Conservation (phyloP, 2,888 invertebrate species). For the Choristoneura rosaceana region DNA sequence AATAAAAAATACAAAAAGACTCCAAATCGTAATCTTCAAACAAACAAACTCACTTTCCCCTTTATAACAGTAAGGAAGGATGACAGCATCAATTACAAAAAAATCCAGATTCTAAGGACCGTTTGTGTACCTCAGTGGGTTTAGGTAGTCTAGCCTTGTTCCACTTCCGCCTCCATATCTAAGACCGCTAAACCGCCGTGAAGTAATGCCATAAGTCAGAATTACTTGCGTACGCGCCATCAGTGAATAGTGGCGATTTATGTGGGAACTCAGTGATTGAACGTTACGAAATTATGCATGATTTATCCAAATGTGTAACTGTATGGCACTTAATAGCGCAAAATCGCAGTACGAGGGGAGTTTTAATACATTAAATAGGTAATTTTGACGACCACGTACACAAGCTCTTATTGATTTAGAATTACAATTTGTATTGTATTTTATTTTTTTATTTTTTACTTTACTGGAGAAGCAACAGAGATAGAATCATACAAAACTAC, state of each 20-base stretch:
- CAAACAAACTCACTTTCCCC: too few species aligned
- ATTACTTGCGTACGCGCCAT: slow-evolving; percentile 9
- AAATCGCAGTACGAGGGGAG: not conserved
- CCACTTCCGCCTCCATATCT: not conserved
- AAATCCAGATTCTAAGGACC: not conserved
- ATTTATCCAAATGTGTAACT: not conserved
- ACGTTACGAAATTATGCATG: not conserved
- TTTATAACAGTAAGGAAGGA: too few species aligned
- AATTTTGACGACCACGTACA: too few species aligned
- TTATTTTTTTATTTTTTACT: too few species aligned
- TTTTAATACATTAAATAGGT: not conserved
- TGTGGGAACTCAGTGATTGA: slow-evolving; percentile 22
- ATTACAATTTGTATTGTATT: too few species aligned
- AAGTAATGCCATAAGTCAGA: slow-evolving; percentile 6
- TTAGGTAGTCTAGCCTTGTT: not conserved
- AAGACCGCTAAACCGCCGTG: not conserved
- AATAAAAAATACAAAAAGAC: too few species aligned
- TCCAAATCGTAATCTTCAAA: too few species aligned
- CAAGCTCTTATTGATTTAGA: too few species aligned
- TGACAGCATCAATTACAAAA: not conserved
- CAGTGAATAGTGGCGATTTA: slow-evolving; percentile 23
- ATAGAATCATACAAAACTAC: too few species aligned
- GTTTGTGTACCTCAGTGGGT: slow-evolving; percentile 19
- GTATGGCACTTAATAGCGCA: not conserved
- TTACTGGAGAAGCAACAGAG: too few species aligned